Evolutionary conservation across 2,113 vertebrate species (phyloP).

Genomic region (Plectropomus leopardus): DNA sequence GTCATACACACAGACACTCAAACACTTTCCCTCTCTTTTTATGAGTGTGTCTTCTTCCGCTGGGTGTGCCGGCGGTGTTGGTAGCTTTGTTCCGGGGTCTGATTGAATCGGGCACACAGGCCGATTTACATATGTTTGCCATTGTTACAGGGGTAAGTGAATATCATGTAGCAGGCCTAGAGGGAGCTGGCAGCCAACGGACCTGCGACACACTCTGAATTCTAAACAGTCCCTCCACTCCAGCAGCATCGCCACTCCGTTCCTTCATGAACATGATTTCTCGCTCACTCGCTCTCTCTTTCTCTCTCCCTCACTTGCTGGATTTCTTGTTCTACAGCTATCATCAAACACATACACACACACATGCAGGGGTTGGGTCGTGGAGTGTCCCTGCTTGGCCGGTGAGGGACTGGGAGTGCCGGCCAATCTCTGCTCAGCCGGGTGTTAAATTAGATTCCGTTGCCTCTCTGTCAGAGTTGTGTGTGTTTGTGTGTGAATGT

Average conservation of each 20-base stretch:
- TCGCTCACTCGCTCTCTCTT: conserved; percentile 23
- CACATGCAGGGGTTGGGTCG: conserved; percentile 33
- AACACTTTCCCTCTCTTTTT: not conserved
- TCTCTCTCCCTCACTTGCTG: conserved; percentile 29
- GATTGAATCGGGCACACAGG: conserved; percentile 81
- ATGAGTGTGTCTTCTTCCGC: conserved; percentile 32
- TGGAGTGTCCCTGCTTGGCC: conserved; percentile 68
- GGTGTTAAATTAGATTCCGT: conserved; percentile 86
- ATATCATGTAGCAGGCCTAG: conserved; percentile 85
- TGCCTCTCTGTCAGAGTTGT: conserved; percentile 75
- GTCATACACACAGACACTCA: not conserved
- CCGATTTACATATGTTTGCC: conserved; percentile 87
- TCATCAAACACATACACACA: not conserved
- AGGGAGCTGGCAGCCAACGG: conserved; percentile 77
- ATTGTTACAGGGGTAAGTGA: conserved; percentile 85
- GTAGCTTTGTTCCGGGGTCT: conserved; percentile 77
- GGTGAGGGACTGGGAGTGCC: conserved; percentile 71
- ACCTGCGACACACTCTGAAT: conserved; percentile 74
- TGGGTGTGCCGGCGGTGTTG: conserved; percentile 50
- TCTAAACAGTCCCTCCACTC: conserved; percentile 71
- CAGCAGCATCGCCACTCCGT: conserved; percentile 22
- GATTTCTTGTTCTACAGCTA: conserved; percentile 57
- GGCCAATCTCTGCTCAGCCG: conserved; percentile 83
- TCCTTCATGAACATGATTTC: conserved; percentile 45
- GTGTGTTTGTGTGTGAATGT: conserved; percentile 41